Base-by-base conservation (phyloP, 2,888 invertebrate genomes). In the Tachystola acroxantha region DNA sequence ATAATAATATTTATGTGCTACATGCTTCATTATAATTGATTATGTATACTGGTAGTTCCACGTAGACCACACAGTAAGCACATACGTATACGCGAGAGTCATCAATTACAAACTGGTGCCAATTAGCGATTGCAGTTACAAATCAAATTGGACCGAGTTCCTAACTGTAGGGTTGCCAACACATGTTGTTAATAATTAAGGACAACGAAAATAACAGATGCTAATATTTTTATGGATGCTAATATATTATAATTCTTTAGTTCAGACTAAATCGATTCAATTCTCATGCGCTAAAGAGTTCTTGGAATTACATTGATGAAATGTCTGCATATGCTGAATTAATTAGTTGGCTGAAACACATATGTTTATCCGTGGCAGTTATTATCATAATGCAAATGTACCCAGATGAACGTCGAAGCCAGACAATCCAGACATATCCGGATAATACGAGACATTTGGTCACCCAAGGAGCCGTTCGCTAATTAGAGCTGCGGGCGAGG, bases 111-210 rank as follows among this genome's bases (percentile, higher is more conserved):
- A 70, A 68, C 67, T 68, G 64, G 59, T 70, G 66, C 73, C 78
- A 77, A 81, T 82, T 81, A 81, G 73, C 62, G 64, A 74, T 74
- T 81, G 80, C 79, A 80, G 71, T 69, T 67, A 69, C 74, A 75
- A 79, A 84, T 80, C 74, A 80, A 80, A 81, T 79, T 73, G 69
- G 71, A 67, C 62, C 56, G 57, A 14, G 62, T 63, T 67, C 66
- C 65, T 67, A 60, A 58, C 12, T 7, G 31, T 34, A 26, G 30
- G 34, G 34, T 27, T 31, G 25, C 20, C 24, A 29, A 16, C 20
- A 30, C 19, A 19, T 4, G 3, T 10, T 10, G 32, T 13, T 11
- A 11, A 11, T n/a, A 22, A 10, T 16, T 34, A 7, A 10, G 16
- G n/a, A n/a, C n/a, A n/a, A n/a, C n/a, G n/a, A n/a, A n/a, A n/a